Percentiles rank a stretch among this genome's conserved stretches.
Evolutionary conservation across 2,888 invertebrate genomes (phyloP).

Genomic region (Chalcis sispes): DNA sequence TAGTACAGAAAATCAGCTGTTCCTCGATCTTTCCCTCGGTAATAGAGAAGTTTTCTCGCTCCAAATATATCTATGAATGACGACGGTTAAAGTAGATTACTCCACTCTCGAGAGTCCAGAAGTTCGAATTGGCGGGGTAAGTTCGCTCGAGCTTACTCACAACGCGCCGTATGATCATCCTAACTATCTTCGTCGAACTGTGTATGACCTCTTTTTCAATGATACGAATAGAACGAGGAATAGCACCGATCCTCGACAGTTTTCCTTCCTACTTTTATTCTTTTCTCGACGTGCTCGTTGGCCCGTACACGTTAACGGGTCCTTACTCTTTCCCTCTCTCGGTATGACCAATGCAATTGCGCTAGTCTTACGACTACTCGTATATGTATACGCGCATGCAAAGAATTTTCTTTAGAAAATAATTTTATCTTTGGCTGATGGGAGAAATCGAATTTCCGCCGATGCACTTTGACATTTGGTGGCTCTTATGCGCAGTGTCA

Average conservation of each 20-base stretch:
- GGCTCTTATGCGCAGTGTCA: neutral
- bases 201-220: conserved; percentile 33
- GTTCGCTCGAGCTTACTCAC: neutral
- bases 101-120: neutral
- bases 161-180: conserved; percentile 12
- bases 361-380: too few relatives aligned
- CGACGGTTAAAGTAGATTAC: conserved; percentile 33
- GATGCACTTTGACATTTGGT: too few relatives aligned
- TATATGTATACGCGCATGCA: too few relatives aligned
- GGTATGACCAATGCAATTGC: too few relatives aligned
- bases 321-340: too few relatives aligned
- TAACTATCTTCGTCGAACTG: conserved; percentile 22
- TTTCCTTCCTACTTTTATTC: too few relatives aligned
- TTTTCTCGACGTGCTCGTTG: too few relatives aligned
- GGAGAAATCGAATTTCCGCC: conserved; percentile 3
- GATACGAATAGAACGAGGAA: too few relatives aligned
- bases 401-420: conserved; percentile 15
- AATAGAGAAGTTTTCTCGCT: conserved; percentile 17
- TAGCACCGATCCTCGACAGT: too few relatives aligned
- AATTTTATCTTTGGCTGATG: too few relatives aligned
- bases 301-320: too few relatives aligned
- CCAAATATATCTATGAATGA: conserved; percentile 17
- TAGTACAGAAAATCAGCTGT: neutral
- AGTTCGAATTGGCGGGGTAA: neutral
- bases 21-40: conserved; percentile 2